These are phyloP conservation scores for Passer montanus DNA, from an alignment of 2,113 vertebrate genomes.

Conservation along the genomic window DNA sequence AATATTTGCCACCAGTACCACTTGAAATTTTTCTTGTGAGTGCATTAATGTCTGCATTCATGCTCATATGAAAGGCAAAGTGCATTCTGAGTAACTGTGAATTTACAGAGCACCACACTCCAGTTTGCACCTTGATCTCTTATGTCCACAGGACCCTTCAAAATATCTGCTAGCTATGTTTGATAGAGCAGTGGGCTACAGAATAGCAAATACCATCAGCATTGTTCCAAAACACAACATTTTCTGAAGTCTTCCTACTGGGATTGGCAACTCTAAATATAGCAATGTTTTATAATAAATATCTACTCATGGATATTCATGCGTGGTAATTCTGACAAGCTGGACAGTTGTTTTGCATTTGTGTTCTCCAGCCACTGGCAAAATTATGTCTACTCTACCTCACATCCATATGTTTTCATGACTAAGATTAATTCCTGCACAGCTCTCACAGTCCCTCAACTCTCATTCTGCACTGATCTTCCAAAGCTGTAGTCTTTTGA, in stretches of 20 bases:
- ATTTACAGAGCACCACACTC: neutral
- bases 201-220: neutral
- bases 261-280: neutral
- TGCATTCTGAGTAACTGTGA: neutral
- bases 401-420: neutral
- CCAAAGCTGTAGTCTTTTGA: neutral
- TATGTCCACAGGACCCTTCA: neutral
- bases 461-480: neutral
- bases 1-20: neutral
- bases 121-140: neutral
- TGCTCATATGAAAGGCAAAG: neutral
- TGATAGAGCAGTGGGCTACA: neutral
- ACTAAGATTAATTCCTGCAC: neutral
- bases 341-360: neutral
- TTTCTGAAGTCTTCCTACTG: neutral
- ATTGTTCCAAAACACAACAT: neutral
- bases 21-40: neutral
- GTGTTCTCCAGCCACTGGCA: neutral
- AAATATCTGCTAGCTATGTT: neutral
- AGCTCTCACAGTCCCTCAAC: neutral
- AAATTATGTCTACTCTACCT: neutral
- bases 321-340: neutral
- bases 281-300: neutral
- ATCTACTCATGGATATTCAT: neutral
- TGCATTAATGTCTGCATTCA: neutral